Evolutionary conservation across 2,113 vertebrate genomes (phyloP), one percentile per base, ranked within the genome.

Genomic region (Pterophyllum scalare): DNA sequence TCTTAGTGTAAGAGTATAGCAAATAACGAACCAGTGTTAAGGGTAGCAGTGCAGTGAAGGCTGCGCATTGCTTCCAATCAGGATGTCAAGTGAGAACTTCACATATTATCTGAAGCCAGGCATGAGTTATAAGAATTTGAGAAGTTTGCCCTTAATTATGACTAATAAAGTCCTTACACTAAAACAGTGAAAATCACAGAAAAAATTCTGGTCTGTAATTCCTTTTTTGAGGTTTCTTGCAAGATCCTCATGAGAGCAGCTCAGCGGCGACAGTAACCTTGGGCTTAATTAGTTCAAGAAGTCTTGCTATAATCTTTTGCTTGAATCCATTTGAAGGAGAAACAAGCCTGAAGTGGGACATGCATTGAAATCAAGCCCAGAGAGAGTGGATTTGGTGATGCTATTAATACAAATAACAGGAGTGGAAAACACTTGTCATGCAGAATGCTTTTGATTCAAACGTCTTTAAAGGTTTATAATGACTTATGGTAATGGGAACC

Each of bases 401-500:
- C 49, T 79, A 62, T 81, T 84, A 87, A 80, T 77, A 77, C 67
- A 43, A 84, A 90, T 26, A 87, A 75, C 75, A 88, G 56, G 31
- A 64, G 46, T 40, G 59, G 70, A 77, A 84, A 86, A 38, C 61
- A 74, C 28, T 79, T 59, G 65, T 88, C 80, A 88, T 83, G 80
- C 57, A 79, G 43, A 75, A 79, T 75, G 49, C 40, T 57, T 87
- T 75, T 14, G 49, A 85, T 82, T 82, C 59, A 59, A 59, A 77
- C 57, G 10, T 76, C 75, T 83, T 88, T 80, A 62, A 91, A 90
- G 83, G 65, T 85, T 81, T 76, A 43, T 88, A 93, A 94, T 93
- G 88, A 95, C 86, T 91, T 89, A 87, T 90, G 84, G 62, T 86
- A 89, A 93, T 93, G 61, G 15, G 8, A 89, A 75, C 38, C 76